These are phyloP conservation scores for Tragelaphus oryx DNA, from an alignment of 2,797 vertebrate species.

Conservation along the genomic window DNA sequence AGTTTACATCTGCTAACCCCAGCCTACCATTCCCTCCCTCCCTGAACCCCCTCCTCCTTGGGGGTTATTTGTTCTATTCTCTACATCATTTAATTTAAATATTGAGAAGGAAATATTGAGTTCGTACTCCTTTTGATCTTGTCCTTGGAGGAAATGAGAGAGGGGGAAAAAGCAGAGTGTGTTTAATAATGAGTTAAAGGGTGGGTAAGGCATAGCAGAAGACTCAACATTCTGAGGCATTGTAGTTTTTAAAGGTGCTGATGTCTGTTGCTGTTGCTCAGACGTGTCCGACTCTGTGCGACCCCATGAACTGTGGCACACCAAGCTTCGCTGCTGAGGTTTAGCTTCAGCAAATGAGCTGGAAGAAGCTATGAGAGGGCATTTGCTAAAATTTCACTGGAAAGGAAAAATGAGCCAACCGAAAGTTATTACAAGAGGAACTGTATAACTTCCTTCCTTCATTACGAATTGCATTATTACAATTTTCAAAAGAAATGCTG, in stretches of 20 bases:
- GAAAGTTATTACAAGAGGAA: conserved; percentile 57
- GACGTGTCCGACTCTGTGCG: rapidly evolving
- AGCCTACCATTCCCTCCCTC: not conserved
- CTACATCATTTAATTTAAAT: not conserved
- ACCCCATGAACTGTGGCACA: not conserved
- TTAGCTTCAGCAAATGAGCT: not conserved
- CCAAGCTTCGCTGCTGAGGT: not conserved
- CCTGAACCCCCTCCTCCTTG: not conserved
- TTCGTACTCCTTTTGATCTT: not conserved
- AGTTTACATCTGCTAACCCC: not conserved
- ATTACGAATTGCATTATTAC: conserved; percentile 17
- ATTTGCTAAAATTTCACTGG: not conserved
- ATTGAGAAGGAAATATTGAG: not conserved
- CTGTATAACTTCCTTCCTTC: conserved; percentile 76
- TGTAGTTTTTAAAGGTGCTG: not conserved
- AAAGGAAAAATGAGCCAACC: conserved; percentile 44
- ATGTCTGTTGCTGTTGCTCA: not conserved
- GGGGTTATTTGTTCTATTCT: not conserved
- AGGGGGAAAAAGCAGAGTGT: not conserved
- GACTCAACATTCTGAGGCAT: not conserved
- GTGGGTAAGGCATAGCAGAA: not conserved
- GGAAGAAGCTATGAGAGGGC: not conserved
- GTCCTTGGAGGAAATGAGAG: not conserved
- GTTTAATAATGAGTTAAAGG: not conserved
- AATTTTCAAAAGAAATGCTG: conserved; percentile 72